Base-by-base conservation (phyloP, 1,140 invertebrate species). In the Drosophila lowei region DNA sequence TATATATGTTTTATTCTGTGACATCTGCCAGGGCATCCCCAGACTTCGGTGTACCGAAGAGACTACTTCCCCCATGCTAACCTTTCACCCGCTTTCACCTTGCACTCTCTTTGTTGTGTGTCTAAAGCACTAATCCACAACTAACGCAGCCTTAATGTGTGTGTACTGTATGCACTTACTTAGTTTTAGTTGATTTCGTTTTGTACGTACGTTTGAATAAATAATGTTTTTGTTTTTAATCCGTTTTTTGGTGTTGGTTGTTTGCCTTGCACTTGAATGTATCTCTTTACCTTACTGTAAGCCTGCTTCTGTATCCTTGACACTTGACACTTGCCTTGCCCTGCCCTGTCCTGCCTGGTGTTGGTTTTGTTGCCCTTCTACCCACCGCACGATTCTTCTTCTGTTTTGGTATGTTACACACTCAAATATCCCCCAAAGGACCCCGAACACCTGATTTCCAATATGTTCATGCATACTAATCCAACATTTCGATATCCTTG, bases 341-440 rank as follows among this genome's bases (percentile, higher is more conserved):
- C 3, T 38, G 34, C 34, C 30, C 8, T 11, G 34, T 3, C 54
- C 34, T 47, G 30, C 30, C 42, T 64, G 73, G 74, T 70, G 64
- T 75, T 75, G 66, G 65, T 78, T 72, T 60, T 53, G n/a, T 67
- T 65, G 50, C 42, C 43, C 18, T 41, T n/a, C 44, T 62, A 41
- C 13, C 15, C 8, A 52, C 61, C 72, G 64, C 56, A 59, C 53
- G 54, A 28, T 13, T 11, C 34, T 13, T 11, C 34, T 38, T 13
- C 34, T 38, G 34, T 16, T 34, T 62, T 68, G 83, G 83, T 86
- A 86, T 88, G 83, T 86, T 64, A 72, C 44, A 60, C 21, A 5
- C 18, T 28, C 6, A 5, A 34, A 23, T 2, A 2, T 9, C 8
- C 7, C 30, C 8, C 4, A 7, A 11, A 25, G 23, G 6, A 5